phyloP scores from a whole-genome alignment of 2,113 vertebrate genomes.

The Neotragus moschatus region DNA sequence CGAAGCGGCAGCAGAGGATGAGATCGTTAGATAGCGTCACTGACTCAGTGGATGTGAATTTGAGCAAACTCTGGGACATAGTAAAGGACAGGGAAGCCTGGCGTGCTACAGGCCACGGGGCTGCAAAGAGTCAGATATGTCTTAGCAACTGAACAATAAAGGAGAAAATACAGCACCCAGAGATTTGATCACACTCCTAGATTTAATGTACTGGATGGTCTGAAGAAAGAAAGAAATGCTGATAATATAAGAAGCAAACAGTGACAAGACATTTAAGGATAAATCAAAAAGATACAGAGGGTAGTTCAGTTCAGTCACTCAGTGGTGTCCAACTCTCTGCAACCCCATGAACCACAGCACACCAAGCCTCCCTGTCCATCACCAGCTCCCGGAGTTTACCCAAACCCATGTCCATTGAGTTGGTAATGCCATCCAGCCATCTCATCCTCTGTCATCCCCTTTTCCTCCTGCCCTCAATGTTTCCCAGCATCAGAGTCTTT shows the following conservation, averaged over 20 bases:
- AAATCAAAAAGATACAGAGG: background rate
- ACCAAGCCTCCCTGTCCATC: background rate
- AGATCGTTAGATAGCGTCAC: background rate
- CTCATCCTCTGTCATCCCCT: fast-evolving
- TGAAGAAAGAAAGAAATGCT: background rate
- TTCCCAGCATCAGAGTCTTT: background rate
- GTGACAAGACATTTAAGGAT: background rate
- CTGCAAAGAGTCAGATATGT: background rate
- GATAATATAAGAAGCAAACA: background rate
- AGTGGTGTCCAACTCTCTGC: fast-evolving
- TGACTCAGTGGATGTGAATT: background rate
- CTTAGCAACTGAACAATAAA: background rate
- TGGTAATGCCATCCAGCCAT: background rate
- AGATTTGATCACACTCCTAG: background rate
- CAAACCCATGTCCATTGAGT: background rate
- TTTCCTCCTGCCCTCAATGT: background rate
- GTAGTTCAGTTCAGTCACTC: background rate
- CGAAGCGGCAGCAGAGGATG: background rate
- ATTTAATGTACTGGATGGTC: background rate
- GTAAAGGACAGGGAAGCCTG: background rate
- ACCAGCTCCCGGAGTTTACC: fast-evolving
- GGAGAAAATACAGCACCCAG: background rate
- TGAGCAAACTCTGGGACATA: background rate
- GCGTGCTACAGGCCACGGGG: background rate
- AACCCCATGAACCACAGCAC: background rate